Evolutionary conservation across 2,797 vertebrate genomes (phyloP), one percentile per base, ranked within the genome.

Genomic region (Trematomus bernacchii): DNA sequence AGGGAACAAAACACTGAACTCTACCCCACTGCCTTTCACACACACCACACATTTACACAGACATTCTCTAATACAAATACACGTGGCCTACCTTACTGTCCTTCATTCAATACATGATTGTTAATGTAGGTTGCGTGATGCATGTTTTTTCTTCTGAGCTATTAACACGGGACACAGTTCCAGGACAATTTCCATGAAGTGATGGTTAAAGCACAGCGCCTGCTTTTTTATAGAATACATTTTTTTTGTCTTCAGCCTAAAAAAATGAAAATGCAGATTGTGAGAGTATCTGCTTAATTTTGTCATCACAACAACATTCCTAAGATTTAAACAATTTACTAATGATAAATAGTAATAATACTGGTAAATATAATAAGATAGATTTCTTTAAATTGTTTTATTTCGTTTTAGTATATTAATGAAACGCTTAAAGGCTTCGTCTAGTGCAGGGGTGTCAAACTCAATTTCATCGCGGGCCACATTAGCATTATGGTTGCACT

Each of bases 1-100:
- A 85, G 80, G 46, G 23, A n/a, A 62, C 47, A 62, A 76, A 77
- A 73, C 52, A 61, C 54, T 61, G 53, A 47, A 23, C 53, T 42
- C 37, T 52, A n/a, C 8, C 47, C 47, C 14, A 10, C 21, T 7
- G 27, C 12, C 27, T 62, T 21, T 18, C 11, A 7, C 37, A 21
- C 12, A 9, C 6, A 55, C 18, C 16, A 19, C 54, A 23, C 66
- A 55, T 5, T 11, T 47, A 67, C 40, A 5, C 15, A 55, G 58
- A 46, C 6, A n/a, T 15, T 37, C 54, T 51, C 55, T 54, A 13
- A 2, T 60, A 51, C 13, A 58, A 59, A 66, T 7, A 62, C 12
- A 48, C 6, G 27, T 14, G 21, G 11, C 23, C 50, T 59, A 51
- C 12, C 33, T 73, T 51, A 30, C 10, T 50, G 13, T 16, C 18